phyloP scores from a whole-genome alignment of 2,797 vertebrate genomes.

The Fundulus diaphanus region DNA sequence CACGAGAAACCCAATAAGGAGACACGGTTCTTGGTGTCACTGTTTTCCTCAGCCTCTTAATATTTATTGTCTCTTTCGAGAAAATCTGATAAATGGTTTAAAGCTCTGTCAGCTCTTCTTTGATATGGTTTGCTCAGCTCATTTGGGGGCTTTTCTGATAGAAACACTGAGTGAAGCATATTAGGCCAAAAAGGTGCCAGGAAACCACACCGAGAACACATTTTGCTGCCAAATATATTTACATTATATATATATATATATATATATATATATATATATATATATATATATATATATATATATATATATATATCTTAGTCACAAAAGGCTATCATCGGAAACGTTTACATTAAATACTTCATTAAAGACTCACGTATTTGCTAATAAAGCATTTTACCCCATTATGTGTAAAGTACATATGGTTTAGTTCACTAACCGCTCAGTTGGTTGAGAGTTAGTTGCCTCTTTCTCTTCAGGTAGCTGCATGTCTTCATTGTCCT shows the following conservation, averaged over 20 bases:
- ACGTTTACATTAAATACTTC: not conserved
- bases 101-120: conserved; percentile 5
- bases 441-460: conserved; percentile 45
- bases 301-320: conserved; percentile 7
- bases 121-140: conserved; percentile 25
- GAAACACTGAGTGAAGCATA: conserved; percentile 33
- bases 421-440: conserved; percentile 57
- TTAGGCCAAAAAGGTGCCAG: conserved; percentile 40
- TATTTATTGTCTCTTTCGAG: not conserved
- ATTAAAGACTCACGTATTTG: not conserved
- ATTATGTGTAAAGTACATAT: not conserved
- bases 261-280: too few relatives aligned
- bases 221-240: conserved; percentile 17
- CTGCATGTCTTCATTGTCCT: conserved; percentile 49
- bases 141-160: conserved; percentile 27
- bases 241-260: too few relatives aligned
- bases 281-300: too few relatives aligned
- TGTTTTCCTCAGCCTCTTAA: not conserved
- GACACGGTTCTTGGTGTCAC: not conserved
- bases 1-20: conserved; percentile 3
- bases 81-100: not conserved
- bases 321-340: not conserved
- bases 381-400: not conserved
- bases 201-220: conserved; percentile 28
- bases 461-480: conserved; percentile 43